A percentile compares a stretch with the other conserved stretches of the same genome.
phyloP scores from a whole-genome alignment of 2,797 vertebrate genomes.

The Spheniscus humboldti region DNA sequence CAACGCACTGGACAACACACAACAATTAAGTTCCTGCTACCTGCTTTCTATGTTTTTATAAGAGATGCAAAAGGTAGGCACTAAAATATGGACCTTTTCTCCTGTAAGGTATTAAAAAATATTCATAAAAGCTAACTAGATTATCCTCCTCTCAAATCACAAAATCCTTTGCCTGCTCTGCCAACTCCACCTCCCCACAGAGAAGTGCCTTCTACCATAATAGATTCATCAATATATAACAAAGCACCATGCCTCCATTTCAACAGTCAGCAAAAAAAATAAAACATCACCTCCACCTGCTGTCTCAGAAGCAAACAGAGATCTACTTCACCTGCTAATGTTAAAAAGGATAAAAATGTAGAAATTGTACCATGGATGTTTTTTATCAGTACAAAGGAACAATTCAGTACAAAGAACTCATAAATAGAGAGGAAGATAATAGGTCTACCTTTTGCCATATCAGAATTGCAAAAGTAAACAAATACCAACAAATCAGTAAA shows the following conservation, averaged over 20 bases:
- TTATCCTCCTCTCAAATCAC: not conserved
- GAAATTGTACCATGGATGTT: rapidly evolving
- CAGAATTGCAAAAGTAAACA: not conserved
- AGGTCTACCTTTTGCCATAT: not conserved
- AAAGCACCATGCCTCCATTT: not conserved
- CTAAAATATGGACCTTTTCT: not conserved
- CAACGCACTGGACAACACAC: rapidly evolving
- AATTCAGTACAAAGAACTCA: not conserved
- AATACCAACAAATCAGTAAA: not conserved
- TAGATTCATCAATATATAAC: not conserved
- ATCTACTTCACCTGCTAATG: not conserved
- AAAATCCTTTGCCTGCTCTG: not conserved
- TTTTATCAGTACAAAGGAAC: not conserved
- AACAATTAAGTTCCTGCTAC: not conserved
- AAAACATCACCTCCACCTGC: not conserved
- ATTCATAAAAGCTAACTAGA: not conserved
- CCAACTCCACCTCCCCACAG: not conserved
- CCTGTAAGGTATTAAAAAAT: not conserved
- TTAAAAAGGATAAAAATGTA: not conserved
- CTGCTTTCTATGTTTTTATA: not conserved
- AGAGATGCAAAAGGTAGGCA: not conserved
- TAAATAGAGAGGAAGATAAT: not conserved
- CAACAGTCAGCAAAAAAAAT: not conserved
- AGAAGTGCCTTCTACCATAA: not conserved
- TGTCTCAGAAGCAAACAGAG: not conserved